Evolutionary conservation across 2,888 invertebrate species (phyloP).

Genomic region (Eucriotettix oculatus): DNA sequence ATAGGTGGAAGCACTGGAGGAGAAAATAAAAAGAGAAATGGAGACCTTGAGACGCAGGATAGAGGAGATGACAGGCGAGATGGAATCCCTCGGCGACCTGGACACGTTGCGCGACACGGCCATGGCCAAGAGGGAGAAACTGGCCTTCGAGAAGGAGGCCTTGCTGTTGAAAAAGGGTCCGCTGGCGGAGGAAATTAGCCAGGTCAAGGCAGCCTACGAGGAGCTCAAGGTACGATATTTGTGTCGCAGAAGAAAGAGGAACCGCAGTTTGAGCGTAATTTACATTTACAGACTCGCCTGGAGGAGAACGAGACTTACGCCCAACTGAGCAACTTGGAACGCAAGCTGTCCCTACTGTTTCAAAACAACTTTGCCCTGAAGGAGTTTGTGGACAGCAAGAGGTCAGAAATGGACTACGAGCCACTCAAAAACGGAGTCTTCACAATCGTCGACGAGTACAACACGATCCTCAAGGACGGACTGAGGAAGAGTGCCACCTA

Average conservation of each 20-base stretch:
- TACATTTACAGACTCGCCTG: constrained; percentile 34
- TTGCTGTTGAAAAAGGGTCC: constrained; percentile 22
- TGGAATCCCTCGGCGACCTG: constrained; percentile 40
- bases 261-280: background rate
- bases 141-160: constrained; percentile 32
- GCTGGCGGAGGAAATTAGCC: constrained; percentile 19
- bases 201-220: constrained; percentile 33
- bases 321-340: constrained; percentile 51
- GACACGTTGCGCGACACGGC: constrained; percentile 38
- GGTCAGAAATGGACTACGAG: constrained; percentile 48
- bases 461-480: constrained; percentile 33
- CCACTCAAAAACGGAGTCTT: constrained; percentile 41
- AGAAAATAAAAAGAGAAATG: constrained; percentile 42
- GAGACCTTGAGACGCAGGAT: constrained; percentile 29
- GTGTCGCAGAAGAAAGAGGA: background rate
- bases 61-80: constrained; percentile 40
- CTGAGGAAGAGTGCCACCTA: no score
- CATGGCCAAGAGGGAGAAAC: constrained; percentile 34
- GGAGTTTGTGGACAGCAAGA: constrained; percentile 49
- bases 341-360: constrained; percentile 48
- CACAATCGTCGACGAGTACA: constrained; percentile 35
- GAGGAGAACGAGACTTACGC: constrained; percentile 54
- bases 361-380: constrained; percentile 47
- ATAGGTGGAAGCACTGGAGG: constrained; percentile 48
- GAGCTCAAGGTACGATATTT: constrained; percentile 29